A percentile compares a stretch with the other conserved stretches of the same genome.
These are phyloP conservation scores for Drosophila gaucha DNA, from an alignment of 2,888 invertebrate genomes.

Conservation along the genomic window DNA sequence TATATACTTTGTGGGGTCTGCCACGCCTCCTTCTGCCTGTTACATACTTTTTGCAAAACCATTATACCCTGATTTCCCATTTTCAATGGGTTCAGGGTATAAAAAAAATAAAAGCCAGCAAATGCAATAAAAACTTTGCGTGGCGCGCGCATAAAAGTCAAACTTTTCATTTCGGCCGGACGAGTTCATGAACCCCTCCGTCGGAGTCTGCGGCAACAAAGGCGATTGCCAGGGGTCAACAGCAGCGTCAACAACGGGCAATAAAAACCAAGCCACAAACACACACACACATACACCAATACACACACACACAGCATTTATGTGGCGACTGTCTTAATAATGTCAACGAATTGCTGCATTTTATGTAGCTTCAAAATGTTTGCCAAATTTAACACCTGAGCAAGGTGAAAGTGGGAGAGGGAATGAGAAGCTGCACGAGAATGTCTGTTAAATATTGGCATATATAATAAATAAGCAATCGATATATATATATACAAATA, in stretches of 20 bases:
- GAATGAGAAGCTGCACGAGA: no score
- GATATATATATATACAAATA: neutral
- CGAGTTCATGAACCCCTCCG: conserved; percentile 65
- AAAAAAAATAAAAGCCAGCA: conserved; percentile 26
- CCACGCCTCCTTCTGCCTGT: no score
- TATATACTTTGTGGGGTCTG: no score
- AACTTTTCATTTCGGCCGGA: conserved; percentile 65
- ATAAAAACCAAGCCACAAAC: conserved; percentile 26
- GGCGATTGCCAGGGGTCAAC: conserved; percentile 37
- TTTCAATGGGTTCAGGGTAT: no score
- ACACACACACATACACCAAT: neutral
- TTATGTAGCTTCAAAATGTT: conserved; percentile 21
- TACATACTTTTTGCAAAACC: no score
- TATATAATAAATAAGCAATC: conserved; percentile 4
- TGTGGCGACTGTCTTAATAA: conserved; percentile 30
- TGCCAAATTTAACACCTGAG: conserved; percentile 30
- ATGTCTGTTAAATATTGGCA: neutral
- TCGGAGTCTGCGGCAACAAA: conserved; percentile 21
- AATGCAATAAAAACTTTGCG: conserved; percentile 42
- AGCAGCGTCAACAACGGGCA: conserved; percentile 37
- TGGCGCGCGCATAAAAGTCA: conserved; percentile 63
- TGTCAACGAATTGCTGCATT: conserved; percentile 39
- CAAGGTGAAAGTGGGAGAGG: neutral
- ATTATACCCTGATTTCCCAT: no score
- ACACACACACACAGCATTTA: conserved; percentile 17